These are phyloP conservation scores for Cynoglossus semilaevis DNA, from an alignment of 2,113 vertebrate species.

Conservation along the genomic window DNA sequence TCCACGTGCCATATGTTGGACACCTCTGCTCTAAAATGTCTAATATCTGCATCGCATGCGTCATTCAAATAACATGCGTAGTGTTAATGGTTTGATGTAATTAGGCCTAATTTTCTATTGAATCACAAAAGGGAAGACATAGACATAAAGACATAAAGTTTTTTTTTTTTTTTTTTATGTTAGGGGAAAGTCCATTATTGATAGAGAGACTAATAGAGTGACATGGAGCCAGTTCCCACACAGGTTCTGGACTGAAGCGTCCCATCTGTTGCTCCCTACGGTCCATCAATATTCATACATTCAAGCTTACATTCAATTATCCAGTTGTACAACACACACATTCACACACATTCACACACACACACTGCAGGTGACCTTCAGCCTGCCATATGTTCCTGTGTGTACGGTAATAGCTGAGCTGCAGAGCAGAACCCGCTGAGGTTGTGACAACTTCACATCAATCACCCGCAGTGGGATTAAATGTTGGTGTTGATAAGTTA, in stretches of 20 bases:
- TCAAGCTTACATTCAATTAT: constrained; percentile 53
- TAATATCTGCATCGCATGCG: no score
- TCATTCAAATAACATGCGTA: no score
- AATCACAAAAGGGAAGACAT: no score
- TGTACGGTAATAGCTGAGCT: constrained; percentile 22
- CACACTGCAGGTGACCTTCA: constrained; percentile 47
- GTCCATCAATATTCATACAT: constrained; percentile 50
- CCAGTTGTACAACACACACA: constrained; percentile 11
- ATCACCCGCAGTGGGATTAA: constrained; percentile 34
- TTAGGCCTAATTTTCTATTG: no score
- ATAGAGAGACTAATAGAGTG: no score
- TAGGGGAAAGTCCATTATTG: no score
- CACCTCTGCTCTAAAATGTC: no score
- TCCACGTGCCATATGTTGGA: no score
- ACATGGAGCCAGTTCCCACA: constrained; percentile 11
- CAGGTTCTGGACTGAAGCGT: constrained; percentile 29
- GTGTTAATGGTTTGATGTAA: no score
- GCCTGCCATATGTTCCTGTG: constrained; percentile 42
- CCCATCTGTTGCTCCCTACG: constrained; percentile 34
- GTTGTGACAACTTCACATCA: constrained; percentile 39
- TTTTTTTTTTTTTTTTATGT: no score
- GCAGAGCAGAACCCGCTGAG: constrained; percentile 21
- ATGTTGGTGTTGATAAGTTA: constrained; percentile 50
- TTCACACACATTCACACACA: constrained; percentile 9
- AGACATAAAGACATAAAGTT: no score